Evolutionary conservation across 2,797 vertebrate species (phyloP), one percentile per base, ranked within the genome.

Genomic region (Garrulus glandarius): DNA sequence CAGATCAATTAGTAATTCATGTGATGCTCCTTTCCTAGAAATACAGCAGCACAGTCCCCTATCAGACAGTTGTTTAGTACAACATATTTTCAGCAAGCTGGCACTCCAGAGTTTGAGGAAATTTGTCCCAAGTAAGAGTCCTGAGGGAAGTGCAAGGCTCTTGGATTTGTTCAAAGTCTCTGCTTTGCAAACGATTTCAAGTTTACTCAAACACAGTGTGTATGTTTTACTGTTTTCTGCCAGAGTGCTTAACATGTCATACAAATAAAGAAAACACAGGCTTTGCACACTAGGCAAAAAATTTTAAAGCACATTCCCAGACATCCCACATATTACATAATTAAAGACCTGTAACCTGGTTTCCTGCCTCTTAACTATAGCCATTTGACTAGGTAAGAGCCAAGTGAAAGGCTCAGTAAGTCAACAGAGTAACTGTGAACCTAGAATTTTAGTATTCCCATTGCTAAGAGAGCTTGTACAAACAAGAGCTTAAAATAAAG

Each of bases 401-500:
- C 93, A 95, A 94, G 81, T 24, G 49, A 94, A 94, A 89, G 81
- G 68, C 81, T 94, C 81, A 89, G 86, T 85, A 87, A 92, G 56
- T 95, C 95, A 96, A 97, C 88, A 93, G 84, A 87, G 93, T 84
- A 95, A 95, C 86, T 11, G 19, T 81, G 91, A 96, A 91, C 92
- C 91, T 80, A 96, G 91, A 96, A 94, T 94, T 96, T 96, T 91
- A 93, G 67, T 79, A 90, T 94, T 94, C 91, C 87, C 84, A 91
- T 94, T 86, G 86, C 95, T 94, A 93, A 94, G 92, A 91, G 79
- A 95, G 72, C 82, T 93, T 93, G 95, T 95, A 95, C 82, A 96
- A 93, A 96, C 93, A 97, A 75, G 50, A 82, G 87, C 89, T 96
- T 97, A 96, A 96, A 97, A 96, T 95, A 96, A 94, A 96, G 91